Base-by-base conservation (phyloP, 2,888 invertebrate species). In the Chymomyza amoena region DNA sequence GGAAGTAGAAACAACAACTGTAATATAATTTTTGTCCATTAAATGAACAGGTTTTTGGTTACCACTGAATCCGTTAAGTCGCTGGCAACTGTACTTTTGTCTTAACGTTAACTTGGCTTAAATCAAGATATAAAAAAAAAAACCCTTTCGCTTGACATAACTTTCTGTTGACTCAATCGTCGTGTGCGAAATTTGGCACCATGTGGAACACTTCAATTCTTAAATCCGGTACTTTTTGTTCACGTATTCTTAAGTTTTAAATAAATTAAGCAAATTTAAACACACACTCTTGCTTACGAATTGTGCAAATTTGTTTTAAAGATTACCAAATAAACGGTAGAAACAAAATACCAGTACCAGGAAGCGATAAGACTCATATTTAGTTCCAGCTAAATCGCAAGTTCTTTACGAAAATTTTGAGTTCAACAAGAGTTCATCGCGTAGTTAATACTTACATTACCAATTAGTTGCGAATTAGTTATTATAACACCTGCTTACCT, bases 401-500 rank as follows among this genome's bases (percentile, higher is more conserved):
- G 39, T 45, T 45, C 39, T 45, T 45, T 13, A 3, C 32, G n/a
- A 32, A 32, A 5, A 32, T 1, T 9, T 32, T 32, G 32, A 32
- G 39, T 45, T 45, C 39, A 45, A 16, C 50, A 18, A 54, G 32
- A 56, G 54, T 57, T 60, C 4, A 20, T 60, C 13, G 13, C 0
- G 1, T 45, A 45, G 39, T 10, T 45, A n/a, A n/a, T n/a, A 45
- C 39, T 45, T 45, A 45, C 39, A 45, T 45, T 45, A 13, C 10
- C 39, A 45, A 45, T 45, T 45, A 45, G 39, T 13, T 45, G 39
- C 0, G 3, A 45, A 45, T 45, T 45, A 45, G 39, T 45, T 13
- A 0, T 13, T 45, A 45, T 45, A 45, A 25, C 28, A 28, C 20
- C 13, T 64, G 90, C 91, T 92, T 92, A 97, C 98, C 95, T 98